Conservation (phyloP, 2,113 vertebrate species). For the Anhinga rufa region DNA sequence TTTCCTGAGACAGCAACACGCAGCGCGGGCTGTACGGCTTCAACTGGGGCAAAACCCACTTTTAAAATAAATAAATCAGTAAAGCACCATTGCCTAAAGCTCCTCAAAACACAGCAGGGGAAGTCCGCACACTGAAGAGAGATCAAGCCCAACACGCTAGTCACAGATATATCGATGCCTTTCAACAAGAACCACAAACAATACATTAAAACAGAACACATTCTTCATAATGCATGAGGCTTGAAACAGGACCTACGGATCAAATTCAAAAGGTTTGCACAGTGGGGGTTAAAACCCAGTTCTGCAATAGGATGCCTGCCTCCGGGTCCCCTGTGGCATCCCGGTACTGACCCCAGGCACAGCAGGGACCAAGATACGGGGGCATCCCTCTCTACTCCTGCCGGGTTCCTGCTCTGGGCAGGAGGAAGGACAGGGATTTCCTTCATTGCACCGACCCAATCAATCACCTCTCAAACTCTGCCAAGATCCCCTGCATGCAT, state of each 20-base stretch:
- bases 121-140: background rate
- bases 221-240: background rate
- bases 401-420: background rate
- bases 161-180: background rate
- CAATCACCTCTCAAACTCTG: background rate
- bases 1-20: background rate
- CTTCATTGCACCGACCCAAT: background rate
- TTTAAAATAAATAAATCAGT: background rate
- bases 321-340: background rate
- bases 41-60: background rate
- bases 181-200: background rate
- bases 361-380: background rate
- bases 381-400: background rate
- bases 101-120: background rate
- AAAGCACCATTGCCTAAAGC: background rate
- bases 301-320: background rate
- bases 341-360: rapidly evolving
- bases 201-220: background rate
- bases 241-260: background rate
- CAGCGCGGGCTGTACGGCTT: background rate
- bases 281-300: background rate
- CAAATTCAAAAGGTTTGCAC: background rate
- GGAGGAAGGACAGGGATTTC: background rate
- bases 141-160: background rate
- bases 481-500: background rate